Evolutionary conservation across 2,888 invertebrate genomes (phyloP).

Genomic region (Pollenia labialis): DNA sequence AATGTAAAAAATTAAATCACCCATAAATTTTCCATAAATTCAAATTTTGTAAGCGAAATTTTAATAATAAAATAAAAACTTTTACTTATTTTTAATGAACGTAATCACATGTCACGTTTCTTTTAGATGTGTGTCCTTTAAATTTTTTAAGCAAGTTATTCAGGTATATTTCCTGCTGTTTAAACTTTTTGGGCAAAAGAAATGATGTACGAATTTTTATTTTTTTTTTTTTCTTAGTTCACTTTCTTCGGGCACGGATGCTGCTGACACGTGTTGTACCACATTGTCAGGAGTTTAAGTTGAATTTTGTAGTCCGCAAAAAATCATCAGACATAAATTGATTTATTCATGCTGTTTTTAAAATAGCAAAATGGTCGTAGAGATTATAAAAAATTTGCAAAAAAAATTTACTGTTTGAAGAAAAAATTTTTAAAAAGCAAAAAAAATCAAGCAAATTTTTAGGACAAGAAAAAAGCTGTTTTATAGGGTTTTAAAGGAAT

Average conservation of each 20-base stretch:
- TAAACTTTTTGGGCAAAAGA: too few relatives aligned
- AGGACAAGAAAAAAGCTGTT: too few relatives aligned
- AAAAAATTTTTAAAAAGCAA: too few relatives aligned
- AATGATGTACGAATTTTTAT: not conserved
- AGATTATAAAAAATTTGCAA: too few relatives aligned
- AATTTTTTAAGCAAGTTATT: slow-evolving; percentile 18
- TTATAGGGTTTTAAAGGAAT: too few relatives aligned
- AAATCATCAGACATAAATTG: too few relatives aligned
- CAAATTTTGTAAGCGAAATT: slow-evolving; percentile 16
- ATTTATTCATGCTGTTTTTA: too few relatives aligned
- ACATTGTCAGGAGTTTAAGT: not conserved
- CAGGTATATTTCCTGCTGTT: not conserved
- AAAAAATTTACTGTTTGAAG: too few relatives aligned
- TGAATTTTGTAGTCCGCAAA: not conserved
- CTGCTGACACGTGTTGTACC: not conserved
- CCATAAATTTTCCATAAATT: slow-evolving; percentile 22
- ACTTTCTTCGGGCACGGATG: not conserved
- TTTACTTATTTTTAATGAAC: not conserved
- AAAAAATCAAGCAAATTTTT: too few relatives aligned
- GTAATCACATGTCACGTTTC: slow-evolving; percentile 15
- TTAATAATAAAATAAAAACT: not conserved
- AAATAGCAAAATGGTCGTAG: too few relatives aligned
- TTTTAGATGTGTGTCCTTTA: slow-evolving; percentile 7
- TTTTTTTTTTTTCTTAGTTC: not conserved
- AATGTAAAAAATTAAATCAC: not conserved